Conservation (phyloP, 1,140 invertebrate genomes). For the Wiebesia pumilae region DNA sequence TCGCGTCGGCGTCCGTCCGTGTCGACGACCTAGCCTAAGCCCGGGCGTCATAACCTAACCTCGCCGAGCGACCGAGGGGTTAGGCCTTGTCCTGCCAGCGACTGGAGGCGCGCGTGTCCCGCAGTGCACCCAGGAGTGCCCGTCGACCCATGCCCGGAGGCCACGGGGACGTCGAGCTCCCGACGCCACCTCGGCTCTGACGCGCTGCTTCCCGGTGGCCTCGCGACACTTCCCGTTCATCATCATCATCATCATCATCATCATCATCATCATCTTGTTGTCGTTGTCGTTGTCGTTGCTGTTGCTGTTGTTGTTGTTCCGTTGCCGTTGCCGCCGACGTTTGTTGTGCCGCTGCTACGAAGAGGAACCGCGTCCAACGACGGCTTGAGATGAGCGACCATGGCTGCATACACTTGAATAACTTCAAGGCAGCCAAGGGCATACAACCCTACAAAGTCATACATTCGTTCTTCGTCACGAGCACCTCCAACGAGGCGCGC, state of each 20-base stretch:
- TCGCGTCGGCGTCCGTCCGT: background rate
- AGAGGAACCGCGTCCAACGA: constrained; percentile 56
- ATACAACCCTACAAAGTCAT: constrained; percentile 83
- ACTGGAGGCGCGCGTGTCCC: background rate
- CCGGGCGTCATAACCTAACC: constrained; percentile 27
- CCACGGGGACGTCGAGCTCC: background rate
- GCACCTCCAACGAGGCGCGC: constrained; percentile 77
- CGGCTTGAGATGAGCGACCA: constrained; percentile 79
- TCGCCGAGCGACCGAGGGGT: background rate
- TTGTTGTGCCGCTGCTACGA: background rate
- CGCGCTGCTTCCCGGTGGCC: background rate
- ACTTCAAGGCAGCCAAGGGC: constrained; percentile 85
- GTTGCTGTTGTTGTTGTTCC: too few relatives aligned
- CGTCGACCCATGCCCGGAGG: background rate
- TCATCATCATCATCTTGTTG: too few relatives aligned
- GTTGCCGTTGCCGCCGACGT: background rate
- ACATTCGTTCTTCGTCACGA: constrained; percentile 79
- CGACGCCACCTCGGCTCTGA: background rate
- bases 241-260: too few relatives aligned
- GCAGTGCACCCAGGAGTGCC: background rate
- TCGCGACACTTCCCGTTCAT: too few relatives aligned
- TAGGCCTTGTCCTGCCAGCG: constrained; percentile 10
- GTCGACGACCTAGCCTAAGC: constrained; percentile 28
- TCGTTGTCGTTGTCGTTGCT: background rate
- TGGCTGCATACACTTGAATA: constrained; percentile 85